Percentiles rank a stretch among this genome's conserved stretches.
Conservation (phyloP, 2,888 invertebrate species). For the Mesochorus sp. region DNA sequence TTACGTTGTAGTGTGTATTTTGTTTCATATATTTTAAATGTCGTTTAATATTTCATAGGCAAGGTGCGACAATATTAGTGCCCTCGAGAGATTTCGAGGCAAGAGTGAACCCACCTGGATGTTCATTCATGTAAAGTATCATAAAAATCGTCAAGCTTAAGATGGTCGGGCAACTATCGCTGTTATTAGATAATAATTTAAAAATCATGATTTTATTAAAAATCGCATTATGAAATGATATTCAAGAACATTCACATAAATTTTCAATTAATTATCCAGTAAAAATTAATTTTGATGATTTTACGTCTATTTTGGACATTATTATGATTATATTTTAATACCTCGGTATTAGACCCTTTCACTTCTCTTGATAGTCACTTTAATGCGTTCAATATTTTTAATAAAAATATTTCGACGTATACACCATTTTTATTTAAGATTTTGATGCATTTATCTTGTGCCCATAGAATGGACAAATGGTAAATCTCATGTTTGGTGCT, state of each 20-base stretch:
- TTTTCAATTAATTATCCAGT: too few species aligned
- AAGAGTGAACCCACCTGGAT: slow-evolving; percentile 97
- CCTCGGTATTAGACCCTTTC: neutral
- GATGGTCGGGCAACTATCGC: too few species aligned
- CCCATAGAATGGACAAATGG: slow-evolving; percentile 88
- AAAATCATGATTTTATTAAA: too few species aligned
- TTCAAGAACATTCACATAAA: too few species aligned
- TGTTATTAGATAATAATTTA: too few species aligned
- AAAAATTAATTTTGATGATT: too few species aligned
- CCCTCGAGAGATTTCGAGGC: slow-evolving; percentile 90
- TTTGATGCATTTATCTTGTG: neutral
- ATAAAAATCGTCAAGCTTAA: too few species aligned
- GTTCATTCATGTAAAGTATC: slow-evolving; percentile 84
- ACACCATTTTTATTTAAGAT: neutral
- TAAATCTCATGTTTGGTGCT: slow-evolving; percentile 92
- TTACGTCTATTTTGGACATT: too few species aligned
- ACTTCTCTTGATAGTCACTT: neutral
- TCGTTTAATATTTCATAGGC: slow-evolving; percentile 70
- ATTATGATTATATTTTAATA: too few species aligned
- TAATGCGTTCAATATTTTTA: neutral
- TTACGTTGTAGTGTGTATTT: neutral
- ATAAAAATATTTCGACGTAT: neutral
- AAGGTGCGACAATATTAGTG: slow-evolving; percentile 87
- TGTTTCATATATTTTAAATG: neutral
- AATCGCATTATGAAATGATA: too few species aligned